phyloP scores from a whole-genome alignment of 2,797 vertebrate species.

The Enteromius trimaculatus region DNA sequence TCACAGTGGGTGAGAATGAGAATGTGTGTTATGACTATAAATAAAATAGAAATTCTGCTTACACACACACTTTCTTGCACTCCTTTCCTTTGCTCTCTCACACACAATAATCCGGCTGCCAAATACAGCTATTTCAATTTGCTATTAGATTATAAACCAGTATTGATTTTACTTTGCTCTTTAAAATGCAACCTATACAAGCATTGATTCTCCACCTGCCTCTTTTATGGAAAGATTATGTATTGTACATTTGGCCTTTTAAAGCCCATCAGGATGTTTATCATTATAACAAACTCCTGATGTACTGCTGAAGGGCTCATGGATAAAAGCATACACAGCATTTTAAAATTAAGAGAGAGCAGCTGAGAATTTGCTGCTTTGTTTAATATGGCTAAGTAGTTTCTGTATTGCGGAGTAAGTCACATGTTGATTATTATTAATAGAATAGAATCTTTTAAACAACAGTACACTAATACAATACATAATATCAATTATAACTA shows the following conservation, averaged over 20 bases:
- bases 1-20: background rate
- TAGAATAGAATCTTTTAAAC: background rate
- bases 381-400: background rate
- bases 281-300: constrained; percentile 27
- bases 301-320: background rate
- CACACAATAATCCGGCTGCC: background rate
- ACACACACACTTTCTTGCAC: background rate
- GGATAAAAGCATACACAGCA: constrained; percentile 7
- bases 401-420: background rate
- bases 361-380: background rate
- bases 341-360: background rate
- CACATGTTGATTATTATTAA: background rate
- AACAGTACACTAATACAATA: background rate
- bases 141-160: constrained; percentile 53
- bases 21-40: background rate
- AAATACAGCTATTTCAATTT: constrained; percentile 23
- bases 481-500: background rate
- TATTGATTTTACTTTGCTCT: constrained; percentile 69
- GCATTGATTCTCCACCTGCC: constrained; percentile 65
- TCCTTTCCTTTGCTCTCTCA: background rate
- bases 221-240: constrained; percentile 48
- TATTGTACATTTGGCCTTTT: constrained; percentile 53
- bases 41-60: constrained; percentile 15
- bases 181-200: constrained; percentile 65
- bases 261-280: constrained; percentile 24